These are phyloP conservation scores for Globodera rostochiensis DNA, from an alignment of 1,140 invertebrate genomes.

Conservation along the genomic window DNA sequence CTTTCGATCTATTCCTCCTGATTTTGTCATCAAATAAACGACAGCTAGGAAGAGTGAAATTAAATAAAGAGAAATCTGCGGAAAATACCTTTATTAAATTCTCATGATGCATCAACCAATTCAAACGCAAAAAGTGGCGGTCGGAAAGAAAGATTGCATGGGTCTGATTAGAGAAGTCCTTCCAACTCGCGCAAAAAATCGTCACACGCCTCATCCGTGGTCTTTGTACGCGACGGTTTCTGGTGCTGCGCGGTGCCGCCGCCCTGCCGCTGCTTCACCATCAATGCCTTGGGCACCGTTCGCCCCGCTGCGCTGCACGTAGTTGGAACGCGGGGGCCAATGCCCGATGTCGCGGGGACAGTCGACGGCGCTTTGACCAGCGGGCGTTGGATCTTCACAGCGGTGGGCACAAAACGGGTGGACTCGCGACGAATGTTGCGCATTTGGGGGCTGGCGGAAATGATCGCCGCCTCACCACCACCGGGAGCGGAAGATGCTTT, in stretches of 20 bases:
- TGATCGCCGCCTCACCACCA: conserved; percentile 1
- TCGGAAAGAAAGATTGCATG: neutral
- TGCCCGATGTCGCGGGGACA: neutral
- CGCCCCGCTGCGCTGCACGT: neutral
- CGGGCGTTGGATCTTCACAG: conserved; percentile 31
- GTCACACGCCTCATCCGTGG: conserved; percentile 36
- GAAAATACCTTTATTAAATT: too few relatives aligned
- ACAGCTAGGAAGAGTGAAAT: too few relatives aligned
- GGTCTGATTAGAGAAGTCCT: conserved; percentile 13
- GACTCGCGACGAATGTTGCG: conserved; percentile 35
- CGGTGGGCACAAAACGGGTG: conserved; percentile 38
- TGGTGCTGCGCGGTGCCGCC: neutral
- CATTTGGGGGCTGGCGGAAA: conserved; percentile 40
- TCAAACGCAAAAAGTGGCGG: too few relatives aligned
- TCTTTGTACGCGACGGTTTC: neutral
- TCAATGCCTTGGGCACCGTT: conserved; percentile 4
- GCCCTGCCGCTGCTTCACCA: neutral
- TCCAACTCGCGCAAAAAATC: conserved; percentile 36
- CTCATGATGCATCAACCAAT: too few relatives aligned
- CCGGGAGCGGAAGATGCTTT: too few relatives aligned
- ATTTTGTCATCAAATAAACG: too few relatives aligned
- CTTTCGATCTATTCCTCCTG: too few relatives aligned
- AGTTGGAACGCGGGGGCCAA: conserved; percentile 9
- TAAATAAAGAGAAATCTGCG: neutral
- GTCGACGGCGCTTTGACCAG: conserved; percentile 3